Evolutionary conservation across 2,113 vertebrate species (phyloP).

Genomic region (Marcusenius ussheri): DNA sequence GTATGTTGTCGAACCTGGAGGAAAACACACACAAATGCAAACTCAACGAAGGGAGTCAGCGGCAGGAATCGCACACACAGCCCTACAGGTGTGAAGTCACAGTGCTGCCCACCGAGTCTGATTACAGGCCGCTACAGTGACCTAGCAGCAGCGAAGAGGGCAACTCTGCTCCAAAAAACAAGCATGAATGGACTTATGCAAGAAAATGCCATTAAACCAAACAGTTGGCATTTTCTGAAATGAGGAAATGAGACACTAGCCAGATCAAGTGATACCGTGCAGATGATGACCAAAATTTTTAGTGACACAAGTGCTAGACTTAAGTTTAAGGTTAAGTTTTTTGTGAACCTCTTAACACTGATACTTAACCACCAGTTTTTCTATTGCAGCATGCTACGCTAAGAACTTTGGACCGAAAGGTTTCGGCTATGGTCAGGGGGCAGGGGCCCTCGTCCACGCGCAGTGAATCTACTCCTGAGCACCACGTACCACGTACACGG

Average conservation of each 20-base stretch:
- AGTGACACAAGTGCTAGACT: not conserved
- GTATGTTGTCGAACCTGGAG: not conserved
- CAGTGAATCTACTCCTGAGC: conserved; percentile 45
- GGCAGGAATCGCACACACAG: not conserved
- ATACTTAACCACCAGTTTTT: conserved; percentile 7
- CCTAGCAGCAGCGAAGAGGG: not conserved
- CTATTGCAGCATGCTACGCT: conserved; percentile 64
- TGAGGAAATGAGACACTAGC: not conserved
- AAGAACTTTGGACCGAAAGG: conserved; percentile 79
- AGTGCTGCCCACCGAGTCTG: not conserved
- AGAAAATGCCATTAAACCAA: not conserved
- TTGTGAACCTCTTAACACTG: not conserved
- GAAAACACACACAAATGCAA: not conserved
- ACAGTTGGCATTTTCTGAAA: not conserved
- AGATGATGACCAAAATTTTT: not conserved
- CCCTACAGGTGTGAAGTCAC: not conserved
- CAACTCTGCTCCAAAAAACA: not conserved
- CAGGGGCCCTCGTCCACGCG: conserved; percentile 71
- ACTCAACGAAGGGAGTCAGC: not conserved
- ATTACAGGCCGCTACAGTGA: not conserved
- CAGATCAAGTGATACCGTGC: not conserved
- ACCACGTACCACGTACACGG: not conserved
- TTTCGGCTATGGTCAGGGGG: conserved; percentile 72
- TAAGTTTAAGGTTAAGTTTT: not conserved
- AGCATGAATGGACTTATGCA: not conserved